A percentile compares a stretch with the other conserved stretches of the same genome.
Conservation (phyloP, 2,888 invertebrate species). For the Apomyelois bistriatella region DNA sequence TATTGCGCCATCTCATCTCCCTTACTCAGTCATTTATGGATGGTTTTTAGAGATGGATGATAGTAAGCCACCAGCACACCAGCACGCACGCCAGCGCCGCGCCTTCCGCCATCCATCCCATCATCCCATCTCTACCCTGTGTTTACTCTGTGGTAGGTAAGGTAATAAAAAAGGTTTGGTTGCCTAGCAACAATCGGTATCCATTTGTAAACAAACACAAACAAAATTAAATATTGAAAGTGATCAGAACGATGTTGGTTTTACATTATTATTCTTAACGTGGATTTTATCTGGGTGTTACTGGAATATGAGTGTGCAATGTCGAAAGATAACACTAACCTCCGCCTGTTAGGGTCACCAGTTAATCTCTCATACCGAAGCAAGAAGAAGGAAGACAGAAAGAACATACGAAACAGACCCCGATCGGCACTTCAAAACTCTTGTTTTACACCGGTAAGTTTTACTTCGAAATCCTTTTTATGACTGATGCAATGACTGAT, state of each 20-base stretch:
- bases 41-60: too few relatives aligned
- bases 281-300: neutral
- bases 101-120: too few relatives aligned
- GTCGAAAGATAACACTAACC: constrained; percentile 69
- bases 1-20: too few relatives aligned
- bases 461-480: neutral
- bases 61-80: too few relatives aligned
- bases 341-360: constrained; percentile 68
- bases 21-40: too few relatives aligned
- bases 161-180: constrained; percentile 21
- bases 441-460: constrained; percentile 50
- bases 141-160: too few relatives aligned
- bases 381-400: constrained; percentile 67
- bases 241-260: too few relatives aligned
- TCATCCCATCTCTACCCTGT: too few relatives aligned
- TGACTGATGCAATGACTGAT: too few relatives aligned
- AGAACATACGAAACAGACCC: constrained; percentile 57
- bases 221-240: too few relatives aligned
- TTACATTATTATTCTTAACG: neutral
- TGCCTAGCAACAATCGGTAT: constrained; percentile 40
- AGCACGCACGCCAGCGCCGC: too few relatives aligned
- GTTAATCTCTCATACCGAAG: constrained; percentile 65
- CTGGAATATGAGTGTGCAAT: constrained; percentile 40
- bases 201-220: constrained; percentile 27
- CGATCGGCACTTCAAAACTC: constrained; percentile 66